Evolutionary conservation across 2,888 invertebrate species (phyloP).

Genomic region (Cheilosia variabilis): DNA sequence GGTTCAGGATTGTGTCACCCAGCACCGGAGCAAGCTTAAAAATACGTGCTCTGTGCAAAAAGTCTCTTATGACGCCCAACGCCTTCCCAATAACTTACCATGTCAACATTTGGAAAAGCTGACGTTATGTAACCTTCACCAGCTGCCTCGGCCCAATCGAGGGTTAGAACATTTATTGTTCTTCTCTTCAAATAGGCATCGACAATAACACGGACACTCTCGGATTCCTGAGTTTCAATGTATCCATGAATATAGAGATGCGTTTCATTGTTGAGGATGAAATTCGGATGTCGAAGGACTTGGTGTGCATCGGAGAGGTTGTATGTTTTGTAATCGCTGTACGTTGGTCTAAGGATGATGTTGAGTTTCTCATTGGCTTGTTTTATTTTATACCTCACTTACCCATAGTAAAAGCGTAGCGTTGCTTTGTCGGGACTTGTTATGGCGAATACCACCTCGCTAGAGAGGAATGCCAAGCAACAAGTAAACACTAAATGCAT

Average conservation of each 20-base stretch:
- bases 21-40: slow-evolving; percentile 33
- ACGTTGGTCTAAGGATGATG: slow-evolving; percentile 9
- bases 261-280: slow-evolving; percentile 78
- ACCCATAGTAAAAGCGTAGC: slow-evolving; percentile 51
- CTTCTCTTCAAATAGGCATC: slow-evolving; percentile 73
- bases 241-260: slow-evolving; percentile 85
- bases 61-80: too few species aligned
- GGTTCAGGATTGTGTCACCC: slow-evolving; percentile 22
- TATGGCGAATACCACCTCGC: not conserved
- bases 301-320: slow-evolving; percentile 45
- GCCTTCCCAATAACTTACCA: not conserved
- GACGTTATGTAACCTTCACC: slow-evolving; percentile 30
- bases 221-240: slow-evolving; percentile 84
- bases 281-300: slow-evolving; percentile 41
- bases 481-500: not conserved
- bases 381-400: too few species aligned
- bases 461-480: not conserved
- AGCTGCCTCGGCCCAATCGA: slow-evolving; percentile 76
- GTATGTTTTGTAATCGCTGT: slow-evolving; percentile 19
- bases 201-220: slow-evolving; percentile 82
- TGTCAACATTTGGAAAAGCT: slow-evolving; percentile 26
- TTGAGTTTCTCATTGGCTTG: too few species aligned
- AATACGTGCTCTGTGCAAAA: not conserved
- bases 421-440: slow-evolving; percentile 28
- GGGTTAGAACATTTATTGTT: slow-evolving; percentile 73